Percentiles rank a stretch among this genome's conserved stretches.
Conservation (phyloP, 2,888 invertebrate genomes). For the Cephus pygmeus region DNA sequence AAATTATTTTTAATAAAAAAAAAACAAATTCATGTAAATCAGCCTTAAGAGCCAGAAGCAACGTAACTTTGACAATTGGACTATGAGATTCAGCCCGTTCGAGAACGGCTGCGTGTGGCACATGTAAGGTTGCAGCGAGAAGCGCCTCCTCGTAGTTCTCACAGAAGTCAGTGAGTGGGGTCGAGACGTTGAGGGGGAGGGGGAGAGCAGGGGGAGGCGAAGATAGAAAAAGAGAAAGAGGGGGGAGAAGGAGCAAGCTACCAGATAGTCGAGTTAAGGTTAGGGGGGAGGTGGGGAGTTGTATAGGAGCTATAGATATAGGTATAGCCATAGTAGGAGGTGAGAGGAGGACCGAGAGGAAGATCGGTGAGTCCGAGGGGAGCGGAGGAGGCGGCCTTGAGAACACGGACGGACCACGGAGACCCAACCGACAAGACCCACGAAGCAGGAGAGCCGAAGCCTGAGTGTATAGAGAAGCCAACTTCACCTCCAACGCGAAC, state of each 20-base stretch:
- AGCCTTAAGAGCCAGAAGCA: background rate
- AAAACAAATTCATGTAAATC: background rate
- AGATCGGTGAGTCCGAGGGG: slow-evolving; percentile 8
- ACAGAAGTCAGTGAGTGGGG: background rate
- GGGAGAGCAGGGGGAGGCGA: slow-evolving; percentile 16
- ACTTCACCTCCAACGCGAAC: slow-evolving; percentile 52
- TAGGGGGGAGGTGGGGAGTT: slow-evolving; percentile 11
- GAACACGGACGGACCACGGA: slow-evolving; percentile 60
- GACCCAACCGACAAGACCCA: slow-evolving; percentile 52
- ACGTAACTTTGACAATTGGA: background rate
- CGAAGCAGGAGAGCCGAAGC: background rate
- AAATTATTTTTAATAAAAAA: background rate
- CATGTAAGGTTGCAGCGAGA: background rate
- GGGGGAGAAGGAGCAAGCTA: slow-evolving; percentile 27
- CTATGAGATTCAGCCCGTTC: background rate
- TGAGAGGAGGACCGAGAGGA: slow-evolving; percentile 17
- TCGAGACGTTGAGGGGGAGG: slow-evolving; percentile 18
- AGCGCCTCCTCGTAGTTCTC: slow-evolving; percentile 8
- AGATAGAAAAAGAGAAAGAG: slow-evolving; percentile 21
- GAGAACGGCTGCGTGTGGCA: background rate
- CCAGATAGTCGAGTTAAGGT: slow-evolving; percentile 11
- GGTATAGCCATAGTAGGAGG: background rate
- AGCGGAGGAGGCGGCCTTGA: slow-evolving; percentile 63
- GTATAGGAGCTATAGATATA: background rate
- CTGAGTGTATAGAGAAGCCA: background rate